These are phyloP conservation scores for Phengaris alcon DNA, from an alignment of 2,888 invertebrate genomes.

Conservation along the genomic window DNA sequence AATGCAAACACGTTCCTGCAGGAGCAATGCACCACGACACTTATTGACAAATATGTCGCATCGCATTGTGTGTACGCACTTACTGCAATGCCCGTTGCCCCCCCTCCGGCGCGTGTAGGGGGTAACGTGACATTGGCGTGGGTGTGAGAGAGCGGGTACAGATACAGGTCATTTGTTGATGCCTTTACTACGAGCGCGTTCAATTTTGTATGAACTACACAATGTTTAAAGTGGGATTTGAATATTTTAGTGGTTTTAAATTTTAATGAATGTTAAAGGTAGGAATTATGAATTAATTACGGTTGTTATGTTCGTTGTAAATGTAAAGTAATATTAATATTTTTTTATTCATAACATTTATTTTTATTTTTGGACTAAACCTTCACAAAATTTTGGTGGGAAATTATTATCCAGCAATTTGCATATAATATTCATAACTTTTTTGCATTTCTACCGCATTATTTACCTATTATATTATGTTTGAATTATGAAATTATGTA, in stretches of 20 bases:
- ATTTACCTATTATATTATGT: not conserved
- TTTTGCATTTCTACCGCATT: not conserved
- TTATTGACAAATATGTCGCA: not conserved
- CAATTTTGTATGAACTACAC: slow-evolving; percentile 1
- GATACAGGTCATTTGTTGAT: slow-evolving; percentile 22
- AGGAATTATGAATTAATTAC: not conserved
- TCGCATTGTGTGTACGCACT: slow-evolving; percentile 37
- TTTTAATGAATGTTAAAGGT: no score
- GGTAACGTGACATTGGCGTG: slow-evolving; percentile 53
- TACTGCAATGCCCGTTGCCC: slow-evolving; percentile 61
- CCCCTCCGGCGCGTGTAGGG: slow-evolving; percentile 38
- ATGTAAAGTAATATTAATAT: not conserved
- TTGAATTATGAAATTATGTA: not conserved
- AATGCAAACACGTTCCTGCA: no score
- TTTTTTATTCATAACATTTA: not conserved
- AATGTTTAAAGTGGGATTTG: not conserved
- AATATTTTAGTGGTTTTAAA: not conserved
- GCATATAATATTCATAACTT: not conserved
- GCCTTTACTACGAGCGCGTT: not conserved
- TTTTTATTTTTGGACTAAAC: not conserved
- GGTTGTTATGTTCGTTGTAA: not conserved
- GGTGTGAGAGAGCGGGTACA: slow-evolving; percentile 54
- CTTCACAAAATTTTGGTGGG: not conserved
- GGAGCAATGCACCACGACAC: no score
- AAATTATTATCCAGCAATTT: not conserved